Percentiles rank a stretch among this genome's conserved stretches.
These are phyloP conservation scores for Armadillidium nasatum DNA, from an alignment of 1,140 invertebrate genomes.

Conservation along the genomic window DNA sequence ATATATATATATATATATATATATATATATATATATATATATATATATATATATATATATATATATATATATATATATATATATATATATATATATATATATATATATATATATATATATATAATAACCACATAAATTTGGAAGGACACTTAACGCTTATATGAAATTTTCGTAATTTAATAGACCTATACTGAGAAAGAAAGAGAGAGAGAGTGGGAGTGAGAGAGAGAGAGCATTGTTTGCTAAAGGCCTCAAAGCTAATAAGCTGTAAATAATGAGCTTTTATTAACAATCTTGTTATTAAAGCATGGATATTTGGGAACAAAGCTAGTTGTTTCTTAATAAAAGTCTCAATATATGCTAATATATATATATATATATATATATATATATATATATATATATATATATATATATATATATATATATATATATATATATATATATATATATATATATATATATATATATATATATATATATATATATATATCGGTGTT, in stretches of 20 bases:
- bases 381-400: neutral
- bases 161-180: no score
- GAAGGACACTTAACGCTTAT: neutral
- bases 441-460: neutral
- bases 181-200: no score
- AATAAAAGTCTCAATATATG: no score
- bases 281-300: no score
- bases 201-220: no score
- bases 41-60: slow-evolving; percentile 22
- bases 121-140: neutral
- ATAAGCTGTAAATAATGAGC: no score
- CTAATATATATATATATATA: no score
- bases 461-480: neutral
- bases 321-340: no score
- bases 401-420: neutral
- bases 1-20: neutral
- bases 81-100: slow-evolving; percentile 17
- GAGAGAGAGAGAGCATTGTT: no score
- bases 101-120: slow-evolving; percentile 12
- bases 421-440: neutral
- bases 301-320: no score
- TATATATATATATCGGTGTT: neutral
- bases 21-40: slow-evolving; percentile 21
- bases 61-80: slow-evolving; percentile 21
- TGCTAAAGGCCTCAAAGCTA: no score